phyloP scores from a whole-genome alignment of 2,113 vertebrate species.

The Gila orcuttii region DNA sequence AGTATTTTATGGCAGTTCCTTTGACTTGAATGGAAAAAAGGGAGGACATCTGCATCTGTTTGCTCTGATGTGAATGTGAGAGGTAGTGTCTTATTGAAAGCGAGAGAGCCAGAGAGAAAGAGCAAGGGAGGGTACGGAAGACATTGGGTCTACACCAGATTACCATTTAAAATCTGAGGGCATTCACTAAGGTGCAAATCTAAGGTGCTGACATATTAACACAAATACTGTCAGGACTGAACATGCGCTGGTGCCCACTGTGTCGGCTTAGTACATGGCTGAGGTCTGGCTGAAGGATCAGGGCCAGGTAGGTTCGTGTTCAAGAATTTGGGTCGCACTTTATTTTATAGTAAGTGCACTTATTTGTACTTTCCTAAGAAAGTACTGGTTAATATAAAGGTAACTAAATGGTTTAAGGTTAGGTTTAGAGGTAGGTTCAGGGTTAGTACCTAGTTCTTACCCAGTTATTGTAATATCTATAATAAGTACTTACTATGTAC shows the following conservation, averaged over 20 bases:
- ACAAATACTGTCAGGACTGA: conserved; percentile 41
- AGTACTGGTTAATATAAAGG: no score
- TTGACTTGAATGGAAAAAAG: conserved; percentile 50
- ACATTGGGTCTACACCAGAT: conserved; percentile 9
- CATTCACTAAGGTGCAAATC: conserved; percentile 16
- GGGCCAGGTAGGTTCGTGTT: conserved; percentile 46
- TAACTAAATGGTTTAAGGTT: no score
- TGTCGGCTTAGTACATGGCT: conserved; percentile 9
- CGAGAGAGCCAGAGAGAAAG: conserved; percentile 27
- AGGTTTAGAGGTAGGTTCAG: no score
- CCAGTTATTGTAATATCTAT: no score
- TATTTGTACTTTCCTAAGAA: no score
- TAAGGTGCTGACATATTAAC: conserved; percentile 44
- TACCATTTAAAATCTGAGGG: conserved; percentile 28
- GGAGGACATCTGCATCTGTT: conserved; percentile 31
- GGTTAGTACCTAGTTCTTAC: no score
- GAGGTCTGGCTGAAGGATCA: conserved; percentile 18
- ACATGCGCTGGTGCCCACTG: conserved; percentile 21
- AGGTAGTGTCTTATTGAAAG: conserved; percentile 33
- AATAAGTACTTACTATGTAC: no score
- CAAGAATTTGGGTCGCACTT: not conserved
- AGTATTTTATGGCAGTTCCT: conserved; percentile 42
- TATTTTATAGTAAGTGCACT: no score
- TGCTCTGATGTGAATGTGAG: conserved; percentile 22
- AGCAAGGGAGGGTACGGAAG: conserved; percentile 14